Base-by-base conservation (phyloP, 92 coral and sea anemone species). In the Heteractis magnifica region DNA sequence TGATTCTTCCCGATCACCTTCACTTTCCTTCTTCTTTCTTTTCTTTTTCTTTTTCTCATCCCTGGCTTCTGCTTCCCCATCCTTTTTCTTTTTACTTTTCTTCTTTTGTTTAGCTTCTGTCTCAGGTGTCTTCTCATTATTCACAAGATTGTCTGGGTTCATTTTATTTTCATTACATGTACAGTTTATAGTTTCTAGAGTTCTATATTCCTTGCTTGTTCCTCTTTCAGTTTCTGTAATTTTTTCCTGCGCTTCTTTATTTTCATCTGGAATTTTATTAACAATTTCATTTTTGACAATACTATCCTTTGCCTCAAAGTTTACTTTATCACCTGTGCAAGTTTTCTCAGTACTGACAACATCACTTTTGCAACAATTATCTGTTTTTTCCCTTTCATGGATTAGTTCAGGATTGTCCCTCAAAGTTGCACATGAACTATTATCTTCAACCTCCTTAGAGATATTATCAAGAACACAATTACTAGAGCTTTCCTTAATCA, bases 31-130 rank as follows among this genome's bases (percentile, higher is more conserved):
- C 52, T 79, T 80, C 59, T 81, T 92, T 4, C 18, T 78, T 58
- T 88, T 90, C 59, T 84, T 85, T 62, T 89, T 84, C 76, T 83
- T 84, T 34, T 80, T 86, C 56, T 77, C 91, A 8, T 79, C 88
- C 80, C 76, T 87, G 49, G 58, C 49, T 62, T 82, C 86, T 55
- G 62, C 82, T 34, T 88, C 83, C 62, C 84, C 81, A 71, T 49
- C 49, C 75, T 86, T 90, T 64, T 86, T 76, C 62, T 77, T 76
- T 77, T 76, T 76, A n/a, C 65, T 83, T 71, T 86, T 87, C 52
- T 88, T 93, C 85, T 88, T 88, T 73, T 20, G 51, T 83, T 88
- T 93, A 49, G 82, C 52, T 4, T 49, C 64, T 51, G 70, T 71
- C 41, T 49, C 52, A 49, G 52, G 20, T 23, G 26, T 12, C 16